Evolutionary conservation across 2,113 vertebrate species (phyloP), one percentile per base, ranked within the genome.

Genomic region (Nicator chloris): DNA sequence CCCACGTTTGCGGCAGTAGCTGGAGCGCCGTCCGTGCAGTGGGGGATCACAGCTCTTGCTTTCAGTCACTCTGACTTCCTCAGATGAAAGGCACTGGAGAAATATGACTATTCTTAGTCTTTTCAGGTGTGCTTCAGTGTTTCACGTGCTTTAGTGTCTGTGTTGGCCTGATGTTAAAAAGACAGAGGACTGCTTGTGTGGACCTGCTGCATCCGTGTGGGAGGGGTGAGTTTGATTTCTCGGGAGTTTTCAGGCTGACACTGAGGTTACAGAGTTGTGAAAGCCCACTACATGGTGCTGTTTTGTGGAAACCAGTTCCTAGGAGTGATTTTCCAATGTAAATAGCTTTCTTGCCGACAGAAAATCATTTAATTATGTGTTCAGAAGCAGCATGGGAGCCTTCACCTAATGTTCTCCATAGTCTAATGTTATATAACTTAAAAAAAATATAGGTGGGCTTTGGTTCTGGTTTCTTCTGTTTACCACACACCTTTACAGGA

Each of bases 1-100:
- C 60, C 65, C 7, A 0, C 44, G 37, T 49, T 90, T 60, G 75
- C 0, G 2, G 50, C 68, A 21, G 44, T 28, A n/a, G 71, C n/a
- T 16, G 61, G 65, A 56, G 56, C 65, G 28, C 59, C 19, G 22
- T 27, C 22, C n/a, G 57, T 15, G n/a, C 60, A 18, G 42, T 0
- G 0, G 24, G 72, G 15, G 22, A 63, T 59, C 0, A 0, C 6
- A 4, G 40, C 13, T 83, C 76, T 71, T 3, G 0, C 47, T 61
- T 73, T 88, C 57, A 88, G 60, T 45, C 84, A 35, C 56, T 72
- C 65, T 94, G 57, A 68, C 78, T 91, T 94, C 92, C 78, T 96
- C 82, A 72, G 40, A 85, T 76, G 53, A 94, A 93, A 96, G 66
- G n/a, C 28, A 23, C 4, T 47, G 6, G 5, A 47, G 17, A 68